A percentile compares a stretch with the other conserved stretches of the same genome.
Conservation (phyloP, 1,140 invertebrate species). For the Armadillidium nasatum region DNA sequence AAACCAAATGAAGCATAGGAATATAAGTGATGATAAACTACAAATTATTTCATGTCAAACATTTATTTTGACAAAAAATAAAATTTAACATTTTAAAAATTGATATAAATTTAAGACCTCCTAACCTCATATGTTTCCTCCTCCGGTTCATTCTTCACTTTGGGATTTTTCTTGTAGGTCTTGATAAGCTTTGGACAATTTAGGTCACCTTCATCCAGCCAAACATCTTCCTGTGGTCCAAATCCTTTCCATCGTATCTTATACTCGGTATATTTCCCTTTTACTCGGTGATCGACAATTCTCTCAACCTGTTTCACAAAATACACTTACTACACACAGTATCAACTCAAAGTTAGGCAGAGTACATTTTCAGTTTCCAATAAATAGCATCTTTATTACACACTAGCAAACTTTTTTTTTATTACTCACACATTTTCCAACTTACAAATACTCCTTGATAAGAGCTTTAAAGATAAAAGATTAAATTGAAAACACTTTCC, state of each 20-base stretch:
- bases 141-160: slow-evolving; percentile 50
- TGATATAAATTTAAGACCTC: neutral
- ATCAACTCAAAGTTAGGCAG: neutral
- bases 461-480: too few species aligned
- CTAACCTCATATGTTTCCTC: slow-evolving; percentile 63
- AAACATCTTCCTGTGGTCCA: slow-evolving; percentile 65
- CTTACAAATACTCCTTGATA: too few species aligned
- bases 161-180: slow-evolving; percentile 54
- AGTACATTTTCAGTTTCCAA: neutral
- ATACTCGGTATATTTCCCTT: slow-evolving; percentile 54
- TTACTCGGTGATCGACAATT: slow-evolving; percentile 37
- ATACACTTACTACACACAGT: too few species aligned
- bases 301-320: slow-evolving; percentile 32
- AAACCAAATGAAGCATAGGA: too few species aligned
- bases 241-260: slow-evolving; percentile 79
- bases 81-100: too few species aligned
- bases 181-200: slow-evolving; percentile 63
- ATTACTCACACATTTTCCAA: too few species aligned
- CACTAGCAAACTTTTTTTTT: too few species aligned
- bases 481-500: neutral
- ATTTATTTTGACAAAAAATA: too few species aligned
- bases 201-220: slow-evolving; percentile 71
- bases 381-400: neutral
- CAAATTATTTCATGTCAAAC: too few species aligned
- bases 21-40: too few species aligned